phyloP scores from a whole-genome alignment of 2,888 invertebrate species.

The Cenopis cana region DNA sequence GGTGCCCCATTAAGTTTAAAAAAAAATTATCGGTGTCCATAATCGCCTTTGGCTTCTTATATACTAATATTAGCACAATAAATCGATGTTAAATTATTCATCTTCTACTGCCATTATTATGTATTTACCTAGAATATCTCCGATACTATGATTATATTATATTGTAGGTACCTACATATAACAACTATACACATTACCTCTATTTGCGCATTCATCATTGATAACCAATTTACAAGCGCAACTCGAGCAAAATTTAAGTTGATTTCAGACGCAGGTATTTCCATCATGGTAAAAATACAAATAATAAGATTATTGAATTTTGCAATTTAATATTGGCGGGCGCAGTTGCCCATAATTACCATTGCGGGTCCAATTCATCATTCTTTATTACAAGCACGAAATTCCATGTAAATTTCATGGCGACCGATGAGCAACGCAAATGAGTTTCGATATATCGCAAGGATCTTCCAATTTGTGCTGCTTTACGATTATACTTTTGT shows the following conservation, averaged over 20 bases:
- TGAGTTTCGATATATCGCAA: constrained; percentile 75
- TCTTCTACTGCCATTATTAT: too few relatives aligned
- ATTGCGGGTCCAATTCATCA: constrained; percentile 83
- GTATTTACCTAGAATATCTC: too few relatives aligned
- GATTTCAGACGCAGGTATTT: constrained; percentile 18
- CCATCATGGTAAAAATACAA: constrained; percentile 51
- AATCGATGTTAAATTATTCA: too few relatives aligned
- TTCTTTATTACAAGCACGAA: constrained; percentile 83
- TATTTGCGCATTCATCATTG: neutral
- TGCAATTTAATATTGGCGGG: constrained; percentile 76
- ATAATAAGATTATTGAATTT: constrained; percentile 81
- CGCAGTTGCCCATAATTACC: constrained; percentile 81
- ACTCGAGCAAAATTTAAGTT: constrained; percentile 16
- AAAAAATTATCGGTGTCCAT: too few relatives aligned
- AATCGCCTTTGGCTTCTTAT: too few relatives aligned
- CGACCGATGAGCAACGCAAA: constrained; percentile 68
- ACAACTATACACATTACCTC: neutral
- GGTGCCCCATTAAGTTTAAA: too few relatives aligned
- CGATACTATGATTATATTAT: too few relatives aligned
- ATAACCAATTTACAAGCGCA: neutral
- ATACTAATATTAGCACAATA: too few relatives aligned
- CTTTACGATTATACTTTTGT: constrained; percentile 42
- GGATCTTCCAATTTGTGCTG: constrained; percentile 65
- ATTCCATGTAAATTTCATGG: constrained; percentile 83
- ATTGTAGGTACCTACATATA: neutral